Evolutionary conservation across 2,888 invertebrate species (phyloP).

Genomic region (Ommatoiulus sabulosus): DNA sequence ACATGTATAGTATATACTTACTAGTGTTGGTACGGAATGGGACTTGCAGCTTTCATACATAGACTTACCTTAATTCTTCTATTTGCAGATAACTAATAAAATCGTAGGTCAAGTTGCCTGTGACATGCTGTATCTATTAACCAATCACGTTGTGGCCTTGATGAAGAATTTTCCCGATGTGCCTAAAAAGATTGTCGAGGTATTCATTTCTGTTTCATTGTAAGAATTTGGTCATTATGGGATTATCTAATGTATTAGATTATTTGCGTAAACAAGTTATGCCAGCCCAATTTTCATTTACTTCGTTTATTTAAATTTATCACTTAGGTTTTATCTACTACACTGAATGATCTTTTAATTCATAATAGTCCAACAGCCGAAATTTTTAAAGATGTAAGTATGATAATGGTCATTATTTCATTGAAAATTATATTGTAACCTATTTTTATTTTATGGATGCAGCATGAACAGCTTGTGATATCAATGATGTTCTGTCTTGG

Average conservation of each 20-base stretch:
- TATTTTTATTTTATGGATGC: constrained; percentile 27
- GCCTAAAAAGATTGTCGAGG: constrained; percentile 75
- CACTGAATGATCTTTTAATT: constrained; percentile 70
- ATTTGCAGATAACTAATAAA: constrained; percentile 80
- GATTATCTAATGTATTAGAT: neutral
- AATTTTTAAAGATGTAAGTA: constrained; percentile 46
- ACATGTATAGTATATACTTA: too few relatives aligned
- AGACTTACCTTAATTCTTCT: neutral
- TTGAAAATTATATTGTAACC: neutral
- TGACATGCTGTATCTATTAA: constrained; percentile 81
- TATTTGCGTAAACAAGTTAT: neutral
- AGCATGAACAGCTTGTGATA: constrained; percentile 74
- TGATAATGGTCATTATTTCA: neutral
- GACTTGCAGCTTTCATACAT: neutral
- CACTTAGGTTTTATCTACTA: constrained; percentile 70
- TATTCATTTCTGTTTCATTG: constrained; percentile 61
- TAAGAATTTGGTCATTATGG: too few relatives aligned
- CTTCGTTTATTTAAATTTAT: constrained; percentile 21
- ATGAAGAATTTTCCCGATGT: constrained; percentile 80
- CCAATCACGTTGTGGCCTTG: constrained; percentile 82
- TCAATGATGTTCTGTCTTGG: constrained; percentile 89
- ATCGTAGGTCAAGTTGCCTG: constrained; percentile 86
- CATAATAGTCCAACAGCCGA: constrained; percentile 66
- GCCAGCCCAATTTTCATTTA: too few relatives aligned
- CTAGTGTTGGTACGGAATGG: neutral